Conservation (phyloP, 2,888 invertebrate species). For the Drosophila diplacantha region DNA sequence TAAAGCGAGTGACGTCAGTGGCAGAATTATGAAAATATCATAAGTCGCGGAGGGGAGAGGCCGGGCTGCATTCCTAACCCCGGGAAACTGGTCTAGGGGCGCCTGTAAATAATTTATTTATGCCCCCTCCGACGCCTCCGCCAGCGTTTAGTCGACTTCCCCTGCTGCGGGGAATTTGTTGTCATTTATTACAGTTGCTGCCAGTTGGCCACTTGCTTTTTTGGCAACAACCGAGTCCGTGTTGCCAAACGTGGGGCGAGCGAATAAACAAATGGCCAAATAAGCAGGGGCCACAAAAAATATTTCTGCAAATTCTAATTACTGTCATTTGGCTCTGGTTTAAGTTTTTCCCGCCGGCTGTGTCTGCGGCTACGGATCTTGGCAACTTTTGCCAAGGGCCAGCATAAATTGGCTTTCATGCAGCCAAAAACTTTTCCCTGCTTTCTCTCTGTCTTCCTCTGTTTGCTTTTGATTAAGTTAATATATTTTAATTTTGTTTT, state of each 20-base stretch:
- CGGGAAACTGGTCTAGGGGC: slow-evolving; percentile 5
- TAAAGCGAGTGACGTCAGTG: slow-evolving; percentile 50
- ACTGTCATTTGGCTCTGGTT: slow-evolving; percentile 66
- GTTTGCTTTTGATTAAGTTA: slow-evolving; percentile 33
- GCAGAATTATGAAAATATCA: slow-evolving; percentile 65
- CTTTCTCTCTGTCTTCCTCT: background rate
- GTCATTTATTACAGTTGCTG: slow-evolving; percentile 65
- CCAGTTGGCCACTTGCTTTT: slow-evolving; percentile 56
- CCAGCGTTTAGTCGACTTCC: slow-evolving; percentile 14
- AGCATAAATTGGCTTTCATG: slow-evolving; percentile 37
- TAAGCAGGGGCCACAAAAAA: slow-evolving; percentile 10
- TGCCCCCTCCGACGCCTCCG: slow-evolving; percentile 13
- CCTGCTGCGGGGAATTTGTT: slow-evolving; percentile 57
- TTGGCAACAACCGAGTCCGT: slow-evolving; percentile 48
- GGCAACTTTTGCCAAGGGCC: slow-evolving; percentile 25
- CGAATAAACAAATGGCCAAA: slow-evolving; percentile 34
- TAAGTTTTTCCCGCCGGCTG: slow-evolving; percentile 37
- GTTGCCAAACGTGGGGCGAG: slow-evolving; percentile 32
- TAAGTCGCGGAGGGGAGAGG: background rate
- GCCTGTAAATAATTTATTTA: slow-evolving; percentile 69
- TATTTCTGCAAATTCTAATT: slow-evolving; percentile 62
- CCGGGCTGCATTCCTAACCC: slow-evolving; percentile 16
- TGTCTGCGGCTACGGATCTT: slow-evolving; percentile 25
- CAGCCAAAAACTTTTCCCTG: slow-evolving; percentile 24
- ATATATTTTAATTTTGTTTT: slow-evolving; percentile 43